A percentile compares a stretch with the other conserved stretches of the same genome.
These are phyloP conservation scores for Uria lomvia DNA, from an alignment of 2,113 vertebrate species.

Conservation along the genomic window DNA sequence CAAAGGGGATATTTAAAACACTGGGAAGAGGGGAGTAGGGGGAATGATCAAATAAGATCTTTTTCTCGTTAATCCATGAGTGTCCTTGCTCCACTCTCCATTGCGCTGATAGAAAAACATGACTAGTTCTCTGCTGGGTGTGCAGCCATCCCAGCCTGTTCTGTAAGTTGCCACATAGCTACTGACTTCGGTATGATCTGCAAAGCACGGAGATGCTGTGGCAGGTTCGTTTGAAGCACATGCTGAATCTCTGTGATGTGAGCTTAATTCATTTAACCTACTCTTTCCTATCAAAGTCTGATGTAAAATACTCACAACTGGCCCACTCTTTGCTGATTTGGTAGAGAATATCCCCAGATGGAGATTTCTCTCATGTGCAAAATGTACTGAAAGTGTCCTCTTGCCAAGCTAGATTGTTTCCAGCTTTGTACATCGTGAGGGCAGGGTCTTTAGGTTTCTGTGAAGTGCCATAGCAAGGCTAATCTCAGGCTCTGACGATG, in stretches of 20 bases:
- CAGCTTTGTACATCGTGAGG: background rate
- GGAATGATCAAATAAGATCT: background rate
- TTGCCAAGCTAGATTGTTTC: background rate
- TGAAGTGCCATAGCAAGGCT: background rate
- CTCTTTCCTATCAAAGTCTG: background rate
- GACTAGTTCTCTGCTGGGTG: background rate
- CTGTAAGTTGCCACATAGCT: background rate
- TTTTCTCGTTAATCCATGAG: background rate
- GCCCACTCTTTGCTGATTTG: background rate
- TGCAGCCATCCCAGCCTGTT: background rate
- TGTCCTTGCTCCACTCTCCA: background rate
- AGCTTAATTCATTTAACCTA: conserved; percentile 37
- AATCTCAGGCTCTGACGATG: background rate
- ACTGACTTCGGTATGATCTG: background rate
- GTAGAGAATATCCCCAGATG: background rate
- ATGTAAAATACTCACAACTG: background rate
- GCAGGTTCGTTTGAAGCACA: conserved; percentile 27
- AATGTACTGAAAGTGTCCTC: background rate
- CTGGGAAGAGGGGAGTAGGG: background rate
- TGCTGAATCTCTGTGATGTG: background rate
- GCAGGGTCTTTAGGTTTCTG: background rate
- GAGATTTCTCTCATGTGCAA: background rate
- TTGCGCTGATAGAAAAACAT: background rate
- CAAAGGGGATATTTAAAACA: background rate
- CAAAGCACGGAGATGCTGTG: background rate